Conservation (phyloP, 2,797 vertebrate species). For the Sternarchorhynchus goeldii region DNA sequence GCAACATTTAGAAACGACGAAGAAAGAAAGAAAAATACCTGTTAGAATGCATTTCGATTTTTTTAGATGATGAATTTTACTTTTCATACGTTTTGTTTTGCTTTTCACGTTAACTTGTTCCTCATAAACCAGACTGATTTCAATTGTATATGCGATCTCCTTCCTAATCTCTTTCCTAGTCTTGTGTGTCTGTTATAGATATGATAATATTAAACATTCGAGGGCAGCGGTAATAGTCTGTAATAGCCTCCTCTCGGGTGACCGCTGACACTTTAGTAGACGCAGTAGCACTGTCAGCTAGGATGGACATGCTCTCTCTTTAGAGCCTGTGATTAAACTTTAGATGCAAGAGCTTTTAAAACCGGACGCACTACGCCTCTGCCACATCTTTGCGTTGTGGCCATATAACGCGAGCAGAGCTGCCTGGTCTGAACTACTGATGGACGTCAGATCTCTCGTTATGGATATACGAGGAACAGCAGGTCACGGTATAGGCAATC, state of each 20-base stretch:
- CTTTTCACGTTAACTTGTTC: background rate
- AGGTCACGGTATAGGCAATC: background rate
- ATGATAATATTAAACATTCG: constrained; percentile 34
- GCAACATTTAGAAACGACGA: constrained; percentile 3
- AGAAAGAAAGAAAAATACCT: constrained; percentile 37
- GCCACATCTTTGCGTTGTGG: constrained; percentile 21
- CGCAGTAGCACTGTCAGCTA: constrained; percentile 30
- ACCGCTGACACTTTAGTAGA: constrained; percentile 31
- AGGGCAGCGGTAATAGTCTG: constrained; percentile 2
- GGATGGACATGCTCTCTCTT: constrained; percentile 19
- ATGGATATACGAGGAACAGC: background rate
- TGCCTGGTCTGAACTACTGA: background rate
- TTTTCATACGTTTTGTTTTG: background rate
- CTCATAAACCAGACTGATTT: background rate
- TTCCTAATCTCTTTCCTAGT: background rate
- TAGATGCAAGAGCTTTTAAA: constrained; percentile 14
- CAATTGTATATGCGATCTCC: background rate
- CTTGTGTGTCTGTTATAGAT: constrained; percentile 14
- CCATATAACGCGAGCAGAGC: background rate
- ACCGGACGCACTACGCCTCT: background rate
- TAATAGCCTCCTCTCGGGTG: constrained; percentile 28
- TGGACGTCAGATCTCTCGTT: background rate
- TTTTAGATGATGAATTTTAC: background rate
- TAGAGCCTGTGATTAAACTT: constrained; percentile 32
- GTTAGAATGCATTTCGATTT: constrained; percentile 46